phyloP scores from a whole-genome alignment of 2,888 invertebrate genomes.

The Arge pagana region DNA sequence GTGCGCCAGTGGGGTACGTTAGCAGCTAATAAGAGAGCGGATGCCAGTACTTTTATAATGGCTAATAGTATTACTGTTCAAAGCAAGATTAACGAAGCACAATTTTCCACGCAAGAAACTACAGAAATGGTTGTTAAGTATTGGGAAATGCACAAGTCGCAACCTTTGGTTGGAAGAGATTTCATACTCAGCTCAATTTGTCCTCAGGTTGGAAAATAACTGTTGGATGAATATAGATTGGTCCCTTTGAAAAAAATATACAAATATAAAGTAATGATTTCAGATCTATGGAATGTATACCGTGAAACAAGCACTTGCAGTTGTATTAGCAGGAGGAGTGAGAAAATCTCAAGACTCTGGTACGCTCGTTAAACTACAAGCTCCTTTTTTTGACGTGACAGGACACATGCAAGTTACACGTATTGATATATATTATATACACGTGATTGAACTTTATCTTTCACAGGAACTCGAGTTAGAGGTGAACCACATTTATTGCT shows the following conservation, averaged over 20 bases:
- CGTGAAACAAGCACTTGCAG: constrained; percentile 82
- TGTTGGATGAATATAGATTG: constrained; percentile 10
- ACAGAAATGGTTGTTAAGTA: constrained; percentile 72
- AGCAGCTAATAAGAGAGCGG: constrained; percentile 64
- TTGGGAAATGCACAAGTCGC: constrained; percentile 69
- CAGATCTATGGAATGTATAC: constrained; percentile 86
- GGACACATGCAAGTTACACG: not conserved
- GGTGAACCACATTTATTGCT: constrained; percentile 85
- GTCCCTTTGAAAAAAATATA: constrained; percentile 9
- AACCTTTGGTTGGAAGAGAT: constrained; percentile 76
- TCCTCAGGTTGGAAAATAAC: constrained; percentile 68
- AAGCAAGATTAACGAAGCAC: constrained; percentile 46
- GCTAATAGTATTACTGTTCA: constrained; percentile 49
- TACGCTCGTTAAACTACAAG: constrained; percentile 41
- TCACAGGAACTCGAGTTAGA: constrained; percentile 63
- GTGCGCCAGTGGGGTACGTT: constrained; percentile 74
- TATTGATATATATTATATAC: not conserved
- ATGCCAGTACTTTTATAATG: constrained; percentile 60
- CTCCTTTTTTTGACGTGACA: not conserved
- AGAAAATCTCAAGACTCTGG: constrained; percentile 58
- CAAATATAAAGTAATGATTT: constrained; percentile 3
- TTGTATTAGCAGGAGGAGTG: constrained; percentile 68
- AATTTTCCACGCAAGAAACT: constrained; percentile 60
- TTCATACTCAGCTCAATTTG: constrained; percentile 79
- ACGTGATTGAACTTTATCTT: not conserved